phyloP scores from a whole-genome alignment of 2,113 vertebrate genomes.

The Anseranas semipalmata region DNA sequence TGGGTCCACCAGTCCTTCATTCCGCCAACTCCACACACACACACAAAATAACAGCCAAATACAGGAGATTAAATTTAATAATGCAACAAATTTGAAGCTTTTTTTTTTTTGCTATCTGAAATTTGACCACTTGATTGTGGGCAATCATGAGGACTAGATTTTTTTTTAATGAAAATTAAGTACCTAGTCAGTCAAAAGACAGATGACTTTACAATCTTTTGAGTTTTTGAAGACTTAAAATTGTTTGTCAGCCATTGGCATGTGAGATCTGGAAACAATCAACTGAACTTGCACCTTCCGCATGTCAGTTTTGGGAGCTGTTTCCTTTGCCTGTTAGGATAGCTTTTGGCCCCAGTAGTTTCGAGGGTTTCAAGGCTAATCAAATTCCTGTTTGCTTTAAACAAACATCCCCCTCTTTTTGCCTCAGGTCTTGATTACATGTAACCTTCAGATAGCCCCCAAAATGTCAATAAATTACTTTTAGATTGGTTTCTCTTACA shows the following conservation, averaged over 20 bases:
- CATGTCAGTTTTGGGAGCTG: not conserved
- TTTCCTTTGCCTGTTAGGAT: not conserved
- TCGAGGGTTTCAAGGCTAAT: not conserved
- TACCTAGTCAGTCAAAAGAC: not conserved
- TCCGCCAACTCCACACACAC: fast-evolving
- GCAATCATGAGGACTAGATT: not conserved
- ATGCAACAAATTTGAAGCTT: not conserved
- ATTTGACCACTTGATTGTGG: not conserved
- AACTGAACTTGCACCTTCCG: not conserved
- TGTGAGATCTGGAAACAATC: not conserved
- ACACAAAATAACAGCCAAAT: not conserved
- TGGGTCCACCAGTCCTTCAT: not conserved
- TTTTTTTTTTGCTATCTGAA: not conserved
- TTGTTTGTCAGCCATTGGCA: not conserved
- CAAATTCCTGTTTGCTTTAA: not conserved
- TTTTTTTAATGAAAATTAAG: not conserved
- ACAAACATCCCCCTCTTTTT: not conserved
- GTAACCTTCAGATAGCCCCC: not conserved
- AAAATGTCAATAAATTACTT: conserved; percentile 19
- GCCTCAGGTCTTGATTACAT: not conserved
- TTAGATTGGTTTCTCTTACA: not conserved
- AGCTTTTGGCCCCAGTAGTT: not conserved
- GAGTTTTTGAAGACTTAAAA: not conserved
- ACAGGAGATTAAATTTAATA: conserved; percentile 3
- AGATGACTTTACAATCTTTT: not conserved